Evolutionary conservation across 2,888 invertebrate species (phyloP), one percentile per base, ranked within the genome.

Genomic region (Poecilobothrus nobilitatus): DNA sequence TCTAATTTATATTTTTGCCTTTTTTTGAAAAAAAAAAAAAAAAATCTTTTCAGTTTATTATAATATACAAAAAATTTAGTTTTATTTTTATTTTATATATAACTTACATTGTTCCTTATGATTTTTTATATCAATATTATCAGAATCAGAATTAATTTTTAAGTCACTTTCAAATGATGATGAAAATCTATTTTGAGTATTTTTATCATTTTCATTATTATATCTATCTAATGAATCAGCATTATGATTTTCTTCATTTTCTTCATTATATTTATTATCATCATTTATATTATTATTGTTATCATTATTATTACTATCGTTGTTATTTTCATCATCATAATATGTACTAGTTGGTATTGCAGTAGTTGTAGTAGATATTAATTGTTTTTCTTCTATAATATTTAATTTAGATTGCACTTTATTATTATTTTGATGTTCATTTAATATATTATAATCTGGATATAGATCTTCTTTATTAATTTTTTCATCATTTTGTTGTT

Each of bases 61-160:
- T 3, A 37, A 37, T 7, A 37, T 37, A 8, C 7, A 37, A 37
- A 10, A n/a, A 10, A 37, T 37, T 5, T 5, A 37, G 7, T 37
- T 37, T 37, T 10, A 37, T 8, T 10, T 27, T 27, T n/a, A n/a
- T n/a, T n/a, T n/a, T n/a, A n/a, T 34, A 34, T 7, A 5, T 7
- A 21, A 73, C 74, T 74, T 70, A 74, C 73, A 72, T 68, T 68
- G 65, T 67, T 70, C 71, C 37, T 66, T 70, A 69, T 71, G 74
- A 71, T 71, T 73, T 70, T 69, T 72, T 70, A 72, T 12, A 53
- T 15, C 9, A 53, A 15, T 53, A 12, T 53, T 15, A 53, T 53
- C 53, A 53, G n/a, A 15, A 53, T 53, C 53, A 53, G n/a, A 15
- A 41, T 27, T 53, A 53, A 8, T 53, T 53, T 18, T 53, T 4